A percentile compares a stretch with the other conserved stretches of the same genome.
phyloP scores from a whole-genome alignment of 2,888 invertebrate genomes.

The Protula sp. region DNA sequence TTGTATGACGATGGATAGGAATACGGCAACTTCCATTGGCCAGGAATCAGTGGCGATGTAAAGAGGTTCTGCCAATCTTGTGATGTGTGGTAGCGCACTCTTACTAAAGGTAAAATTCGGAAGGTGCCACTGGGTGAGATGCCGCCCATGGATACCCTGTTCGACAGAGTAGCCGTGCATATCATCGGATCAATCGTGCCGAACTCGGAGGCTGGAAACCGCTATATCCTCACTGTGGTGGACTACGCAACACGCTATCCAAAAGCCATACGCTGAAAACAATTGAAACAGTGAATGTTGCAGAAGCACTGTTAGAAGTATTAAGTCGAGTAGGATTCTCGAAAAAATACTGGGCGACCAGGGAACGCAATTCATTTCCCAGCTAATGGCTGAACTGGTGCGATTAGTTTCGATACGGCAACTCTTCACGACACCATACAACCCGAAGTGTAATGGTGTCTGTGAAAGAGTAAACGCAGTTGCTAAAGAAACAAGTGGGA shows the following conservation, averaged over 20 bases:
- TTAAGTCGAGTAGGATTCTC: background rate
- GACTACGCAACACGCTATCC: background rate
- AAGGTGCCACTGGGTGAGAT: slow-evolving; percentile 17
- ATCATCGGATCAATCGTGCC: background rate
- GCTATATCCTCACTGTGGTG: background rate
- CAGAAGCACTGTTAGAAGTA: background rate
- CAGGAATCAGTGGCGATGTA: slow-evolving; percentile 16
- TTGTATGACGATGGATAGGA: slow-evolving; percentile 9
- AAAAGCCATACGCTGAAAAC: background rate
- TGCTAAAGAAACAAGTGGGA: no score
- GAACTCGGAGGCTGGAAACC: background rate
- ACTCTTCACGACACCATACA: background rate
- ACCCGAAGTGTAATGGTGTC: background rate
- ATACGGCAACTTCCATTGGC: slow-evolving; percentile 21
- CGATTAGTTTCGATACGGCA: background rate
- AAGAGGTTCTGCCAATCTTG: slow-evolving; percentile 18
- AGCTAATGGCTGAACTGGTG: background rate
- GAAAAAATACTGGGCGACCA: background rate
- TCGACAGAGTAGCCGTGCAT: background rate
- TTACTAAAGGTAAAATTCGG: slow-evolving; percentile 14
- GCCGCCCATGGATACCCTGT: slow-evolving; percentile 5
- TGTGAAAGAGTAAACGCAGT: no score
- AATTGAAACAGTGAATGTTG: background rate
- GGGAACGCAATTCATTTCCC: background rate
- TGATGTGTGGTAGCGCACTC: slow-evolving; percentile 18